phyloP scores from a whole-genome alignment of 2,797 vertebrate species.

The Limosa lapponica region DNA sequence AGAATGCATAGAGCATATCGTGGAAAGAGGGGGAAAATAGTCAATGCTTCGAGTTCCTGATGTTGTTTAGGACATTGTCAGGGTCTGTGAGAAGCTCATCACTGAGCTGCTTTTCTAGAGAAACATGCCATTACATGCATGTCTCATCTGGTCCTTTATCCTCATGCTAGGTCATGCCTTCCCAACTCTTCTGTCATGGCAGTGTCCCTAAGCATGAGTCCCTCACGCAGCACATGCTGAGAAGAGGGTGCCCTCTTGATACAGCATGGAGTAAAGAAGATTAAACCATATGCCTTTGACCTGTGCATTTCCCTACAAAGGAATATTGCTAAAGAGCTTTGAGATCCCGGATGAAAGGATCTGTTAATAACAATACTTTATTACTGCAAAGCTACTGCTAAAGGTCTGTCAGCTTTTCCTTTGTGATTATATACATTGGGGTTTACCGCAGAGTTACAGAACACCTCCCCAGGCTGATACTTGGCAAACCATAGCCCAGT shows the following conservation, averaged over 20 bases:
- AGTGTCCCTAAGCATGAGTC: neutral
- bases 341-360: neutral
- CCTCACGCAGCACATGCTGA: neutral
- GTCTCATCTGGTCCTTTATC: neutral
- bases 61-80: neutral
- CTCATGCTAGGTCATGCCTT: neutral
- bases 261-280: accelerated
- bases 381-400: neutral
- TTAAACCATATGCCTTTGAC: neutral
- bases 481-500: neutral
- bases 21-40: neutral
- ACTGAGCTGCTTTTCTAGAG: neutral
- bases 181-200: neutral
- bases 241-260: neutral
- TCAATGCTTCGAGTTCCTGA: neutral
- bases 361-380: neutral
- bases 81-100: neutral
- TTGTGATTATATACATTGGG: neutral
- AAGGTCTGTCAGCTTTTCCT: neutral
- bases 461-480: neutral
- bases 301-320: neutral
- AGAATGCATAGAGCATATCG: neutral
- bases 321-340: neutral
- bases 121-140: neutral
- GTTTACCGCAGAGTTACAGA: neutral